Base-by-base conservation (phyloP, 2,888 invertebrate species). In the Callyntrura sp. region DNA sequence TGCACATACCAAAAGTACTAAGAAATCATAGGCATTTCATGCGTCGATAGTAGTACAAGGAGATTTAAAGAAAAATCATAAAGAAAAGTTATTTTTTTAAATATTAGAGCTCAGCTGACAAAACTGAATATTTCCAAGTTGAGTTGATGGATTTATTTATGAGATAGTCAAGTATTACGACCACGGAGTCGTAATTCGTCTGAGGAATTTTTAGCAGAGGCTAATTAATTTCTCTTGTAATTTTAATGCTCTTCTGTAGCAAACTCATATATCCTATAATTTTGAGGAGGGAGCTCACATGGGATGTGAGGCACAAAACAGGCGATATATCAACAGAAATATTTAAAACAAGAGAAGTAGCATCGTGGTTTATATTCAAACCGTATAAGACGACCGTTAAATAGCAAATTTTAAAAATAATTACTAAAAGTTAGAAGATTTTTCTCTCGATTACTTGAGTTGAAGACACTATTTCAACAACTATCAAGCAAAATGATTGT, bases 321-420 rank as follows among this genome's bases (percentile, higher is more conserved):
- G 89, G 89, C 51, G 89, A 89, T 45, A 89, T 89, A 9, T 89
- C 89, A 2, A 79, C 84, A 81, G 89, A 89, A 78, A 85, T 89
- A 85, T 89, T 89, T 85, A 89, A 89, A 85, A 89, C 89, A 3
- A 79, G 89, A 81, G 89, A 89, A 84, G 89, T 89, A 78, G 83
- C 88, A 6, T 68, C 79, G 60, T 78, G 76, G 76, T 78, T 78
- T 23, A 11, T 17, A 12, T 0, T 25, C 5, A 78, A 78, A 25
- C 57, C 60, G 35, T 25, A 78, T 55, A 57, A 43, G 28, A 60
- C 28, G 11, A 17, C 17, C 57, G 62, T 51, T 57, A 57, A 57
- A 25, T 48, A 62, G 78, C 2, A 70, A 35, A 35, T 25, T 79
- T 55, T 35, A 2, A 57, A 2, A 57, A n/a, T n/a, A 55, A 23